A percentile compares a stretch with the other conserved stretches of the same genome.
These are phyloP conservation scores for Tachyglossus aculeatus DNA, from an alignment of 2,797 vertebrate species.

Conservation along the genomic window DNA sequence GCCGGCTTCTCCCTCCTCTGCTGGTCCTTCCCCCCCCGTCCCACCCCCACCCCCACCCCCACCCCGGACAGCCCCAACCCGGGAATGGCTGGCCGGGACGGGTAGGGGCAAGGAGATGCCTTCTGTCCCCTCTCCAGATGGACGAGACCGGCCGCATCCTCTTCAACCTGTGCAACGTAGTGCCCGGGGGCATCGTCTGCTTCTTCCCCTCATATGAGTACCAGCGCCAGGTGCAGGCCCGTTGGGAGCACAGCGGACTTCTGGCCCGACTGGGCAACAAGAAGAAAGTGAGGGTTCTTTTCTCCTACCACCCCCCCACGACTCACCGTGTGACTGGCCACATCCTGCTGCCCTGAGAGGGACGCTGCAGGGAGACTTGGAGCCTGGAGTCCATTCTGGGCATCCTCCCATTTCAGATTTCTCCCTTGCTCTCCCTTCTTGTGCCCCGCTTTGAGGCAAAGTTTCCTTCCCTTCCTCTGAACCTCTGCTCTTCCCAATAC, in stretches of 20 bases:
- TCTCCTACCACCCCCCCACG: too few species aligned
- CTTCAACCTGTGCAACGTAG: slow-evolving; percentile 89
- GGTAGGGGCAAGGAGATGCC: not conserved
- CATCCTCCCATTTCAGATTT: too few species aligned
- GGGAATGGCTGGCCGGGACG: not conserved
- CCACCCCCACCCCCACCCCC: fast-evolving
- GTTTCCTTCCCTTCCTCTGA: too few species aligned
- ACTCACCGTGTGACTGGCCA: too few species aligned
- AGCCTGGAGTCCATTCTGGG: too few species aligned
- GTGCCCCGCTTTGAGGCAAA: too few species aligned
- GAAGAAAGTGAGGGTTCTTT: slow-evolving; percentile 84
- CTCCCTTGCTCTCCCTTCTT: too few species aligned
- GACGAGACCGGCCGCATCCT: slow-evolving; percentile 90
- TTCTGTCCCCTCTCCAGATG: slow-evolving; percentile 77
- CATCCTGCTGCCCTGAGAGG: too few species aligned
- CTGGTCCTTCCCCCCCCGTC: not conserved
- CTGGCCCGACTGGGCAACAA: slow-evolving; percentile 81
- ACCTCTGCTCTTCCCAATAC: too few species aligned
- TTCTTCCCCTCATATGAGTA: slow-evolving; percentile 97
- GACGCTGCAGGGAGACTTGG: too few species aligned
- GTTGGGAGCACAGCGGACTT: slow-evolving; percentile 87
- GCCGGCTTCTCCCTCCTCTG: too few species aligned
- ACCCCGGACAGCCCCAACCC: not conserved
- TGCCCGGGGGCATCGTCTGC: slow-evolving; percentile 92
- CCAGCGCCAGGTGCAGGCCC: slow-evolving; percentile 79